Percentiles rank a stretch among this genome's conserved stretches.
Evolutionary conservation across 2,113 vertebrate genomes (phyloP).

Genomic region (Trachemys scripta): DNA sequence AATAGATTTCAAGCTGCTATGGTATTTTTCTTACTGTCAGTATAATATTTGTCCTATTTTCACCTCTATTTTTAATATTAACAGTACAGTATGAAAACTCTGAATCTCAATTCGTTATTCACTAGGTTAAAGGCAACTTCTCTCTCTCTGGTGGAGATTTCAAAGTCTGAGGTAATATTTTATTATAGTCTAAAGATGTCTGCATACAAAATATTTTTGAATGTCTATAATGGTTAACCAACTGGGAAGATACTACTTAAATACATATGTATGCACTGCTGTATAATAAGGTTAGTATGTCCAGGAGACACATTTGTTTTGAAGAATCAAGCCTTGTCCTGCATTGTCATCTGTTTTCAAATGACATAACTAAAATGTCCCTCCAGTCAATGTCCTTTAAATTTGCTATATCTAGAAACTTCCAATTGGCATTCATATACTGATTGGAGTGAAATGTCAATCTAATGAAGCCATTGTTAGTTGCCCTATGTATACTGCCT

Average conservation of each 20-base stretch:
- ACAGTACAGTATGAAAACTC: constrained; percentile 19
- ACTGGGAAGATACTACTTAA: neutral
- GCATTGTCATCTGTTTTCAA: neutral
- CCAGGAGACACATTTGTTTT: neutral
- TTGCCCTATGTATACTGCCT: neutral
- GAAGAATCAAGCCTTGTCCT: neutral
- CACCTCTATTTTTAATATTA: neutral
- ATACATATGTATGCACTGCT: accelerated
- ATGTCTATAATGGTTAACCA: neutral
- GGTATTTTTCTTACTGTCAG: neutral
- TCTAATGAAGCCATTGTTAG: neutral
- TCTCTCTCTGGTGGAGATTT: constrained; percentile 41
- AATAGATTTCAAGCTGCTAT: neutral
- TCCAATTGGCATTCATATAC: neutral
- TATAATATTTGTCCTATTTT: neutral
- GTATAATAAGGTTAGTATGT: neutral
- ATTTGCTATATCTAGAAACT: neutral
- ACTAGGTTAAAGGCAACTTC: constrained; percentile 70
- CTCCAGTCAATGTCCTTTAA: neutral
- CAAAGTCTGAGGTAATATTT: constrained; percentile 63
- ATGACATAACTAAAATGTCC: neutral
- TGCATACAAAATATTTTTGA: neutral
- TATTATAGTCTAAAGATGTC: constrained; percentile 14
- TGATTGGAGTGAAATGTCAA: neutral
- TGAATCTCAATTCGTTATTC: constrained; percentile 59